phyloP scores from a whole-genome alignment of 2,113 vertebrate species.

The Castor canadensis region DNA sequence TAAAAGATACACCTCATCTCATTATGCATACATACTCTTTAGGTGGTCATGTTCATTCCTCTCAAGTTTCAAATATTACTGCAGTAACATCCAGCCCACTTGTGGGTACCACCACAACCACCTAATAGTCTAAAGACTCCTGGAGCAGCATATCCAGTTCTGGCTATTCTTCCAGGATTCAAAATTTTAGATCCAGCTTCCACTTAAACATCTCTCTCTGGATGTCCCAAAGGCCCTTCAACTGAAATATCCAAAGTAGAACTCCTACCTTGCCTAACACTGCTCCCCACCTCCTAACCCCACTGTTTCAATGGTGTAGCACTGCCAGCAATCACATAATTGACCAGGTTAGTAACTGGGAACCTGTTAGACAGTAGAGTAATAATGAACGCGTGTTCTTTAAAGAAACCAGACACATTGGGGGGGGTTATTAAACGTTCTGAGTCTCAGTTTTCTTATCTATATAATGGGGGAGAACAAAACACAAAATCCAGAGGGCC shows the following conservation, averaged over 20 bases:
- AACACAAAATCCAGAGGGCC: constrained; percentile 16
- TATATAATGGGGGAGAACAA: not conserved
- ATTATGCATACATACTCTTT: not conserved
- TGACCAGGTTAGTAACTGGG: not conserved
- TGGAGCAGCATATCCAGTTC: not conserved
- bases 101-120: not conserved
- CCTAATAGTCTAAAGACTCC: not conserved
- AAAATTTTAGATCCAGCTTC: constrained; percentile 41
- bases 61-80: not conserved
- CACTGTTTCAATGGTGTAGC: not conserved
- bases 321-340: not conserved
- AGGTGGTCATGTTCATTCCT: not conserved
- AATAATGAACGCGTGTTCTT: not conserved
- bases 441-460: constrained; percentile 32
- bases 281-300: not conserved
- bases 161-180: not conserved
- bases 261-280: not conserved
- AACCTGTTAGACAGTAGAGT: not conserved
- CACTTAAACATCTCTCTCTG: not conserved
- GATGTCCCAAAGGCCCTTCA: not conserved
- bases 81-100: not conserved
- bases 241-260: not conserved
- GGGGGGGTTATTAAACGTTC: constrained; percentile 25
- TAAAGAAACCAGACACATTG: not conserved
- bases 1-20: constrained; percentile 1